Conservation (phyloP, 1,140 invertebrate species). For the Saxidomus purpurata region DNA sequence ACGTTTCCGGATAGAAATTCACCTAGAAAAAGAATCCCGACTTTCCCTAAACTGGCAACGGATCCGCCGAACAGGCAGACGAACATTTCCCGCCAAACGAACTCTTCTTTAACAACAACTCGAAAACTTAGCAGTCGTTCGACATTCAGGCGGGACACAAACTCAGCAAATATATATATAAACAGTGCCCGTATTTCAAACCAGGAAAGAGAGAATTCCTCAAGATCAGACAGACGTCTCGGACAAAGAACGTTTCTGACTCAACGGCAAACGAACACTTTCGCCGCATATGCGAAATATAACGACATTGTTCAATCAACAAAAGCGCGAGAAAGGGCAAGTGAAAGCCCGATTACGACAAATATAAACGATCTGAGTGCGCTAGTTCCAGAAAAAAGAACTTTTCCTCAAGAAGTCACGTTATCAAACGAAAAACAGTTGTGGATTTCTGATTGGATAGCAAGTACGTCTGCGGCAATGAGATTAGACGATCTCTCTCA, state of each 20-base stretch:
- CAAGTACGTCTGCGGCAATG: constrained; percentile 60
- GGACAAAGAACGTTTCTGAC: not conserved
- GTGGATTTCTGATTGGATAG: constrained; percentile 62
- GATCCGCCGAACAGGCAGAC: constrained; percentile 25
- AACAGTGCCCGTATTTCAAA: not conserved
- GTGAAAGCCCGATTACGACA: constrained; percentile 57
- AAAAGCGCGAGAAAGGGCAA: constrained; percentile 45
- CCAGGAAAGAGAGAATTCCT: constrained; percentile 35
- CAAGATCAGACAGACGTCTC: constrained; percentile 22
- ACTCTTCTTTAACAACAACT: constrained; percentile 30
- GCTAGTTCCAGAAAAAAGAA: constrained; percentile 42
- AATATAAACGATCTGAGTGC: constrained; percentile 61
- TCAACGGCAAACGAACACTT: constrained; percentile 50
- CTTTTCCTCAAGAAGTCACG: not conserved
- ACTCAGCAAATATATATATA: constrained; percentile 19
- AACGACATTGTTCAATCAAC: constrained; percentile 64
- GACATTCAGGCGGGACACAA: not conserved
- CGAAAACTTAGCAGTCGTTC: constrained; percentile 15
- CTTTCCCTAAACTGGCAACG: constrained; percentile 57
- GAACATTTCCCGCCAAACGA: constrained; percentile 50
- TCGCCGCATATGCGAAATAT: constrained; percentile 62
- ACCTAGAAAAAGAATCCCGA: constrained; percentile 31
- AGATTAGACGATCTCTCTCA: constrained; percentile 1
- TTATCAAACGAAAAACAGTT: constrained; percentile 64
- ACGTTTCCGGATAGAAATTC: constrained; percentile 29